Base-by-base conservation (phyloP, 2,888 invertebrate species). In the Chalcis sispes region DNA sequence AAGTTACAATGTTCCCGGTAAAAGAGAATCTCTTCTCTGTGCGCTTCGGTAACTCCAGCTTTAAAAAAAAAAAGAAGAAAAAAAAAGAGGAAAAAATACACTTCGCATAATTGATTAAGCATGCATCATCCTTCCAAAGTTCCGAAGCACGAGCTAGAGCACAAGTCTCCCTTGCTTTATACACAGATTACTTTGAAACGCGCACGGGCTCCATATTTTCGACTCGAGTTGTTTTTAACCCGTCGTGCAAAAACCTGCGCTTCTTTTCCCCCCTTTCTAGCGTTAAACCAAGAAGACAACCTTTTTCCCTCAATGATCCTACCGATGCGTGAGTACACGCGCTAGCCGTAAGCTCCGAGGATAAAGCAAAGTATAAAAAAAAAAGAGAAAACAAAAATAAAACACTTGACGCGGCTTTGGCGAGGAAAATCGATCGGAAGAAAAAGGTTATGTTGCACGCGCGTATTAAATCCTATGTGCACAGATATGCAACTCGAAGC, bases 381-480 rank as follows among this genome's bases (percentile, higher is more conserved):
- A 5, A 7, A 13, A 20, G 23, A 29, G 36, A 52, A 25, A 54
- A 40, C 23, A 52, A 52, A 52, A 48, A 42, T 36, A 54, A 54
- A 56, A 52, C 58, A 56, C 72, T 52, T n/a, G n/a, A n/a, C 70
- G 56, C 48, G 36, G 56, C 72, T 59, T n/a, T n/a, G n/a, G 66
- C 32, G 48, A 48, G 13, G 72, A 56, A n/a, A 66, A 66, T 72
- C 62, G 54, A 62, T 42, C 46, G 65, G 48, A 59, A 65, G 58
- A 46, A 56, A 10, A 15, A 3, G 52, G 20, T 13, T 20, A 13
- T 42, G 48, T 40, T 72, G 18, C 58, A 58, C 72, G 20, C 65
- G 72, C 59, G 66, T n/a, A n/a, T n/a, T n/a, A 72, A 65, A 72
- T 66, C 72, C 66, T 48, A 36, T 50, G 36, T 66, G 10, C 40